phyloP scores from a whole-genome alignment of 2,113 vertebrate genomes.

The Fukomys damarensis region DNA sequence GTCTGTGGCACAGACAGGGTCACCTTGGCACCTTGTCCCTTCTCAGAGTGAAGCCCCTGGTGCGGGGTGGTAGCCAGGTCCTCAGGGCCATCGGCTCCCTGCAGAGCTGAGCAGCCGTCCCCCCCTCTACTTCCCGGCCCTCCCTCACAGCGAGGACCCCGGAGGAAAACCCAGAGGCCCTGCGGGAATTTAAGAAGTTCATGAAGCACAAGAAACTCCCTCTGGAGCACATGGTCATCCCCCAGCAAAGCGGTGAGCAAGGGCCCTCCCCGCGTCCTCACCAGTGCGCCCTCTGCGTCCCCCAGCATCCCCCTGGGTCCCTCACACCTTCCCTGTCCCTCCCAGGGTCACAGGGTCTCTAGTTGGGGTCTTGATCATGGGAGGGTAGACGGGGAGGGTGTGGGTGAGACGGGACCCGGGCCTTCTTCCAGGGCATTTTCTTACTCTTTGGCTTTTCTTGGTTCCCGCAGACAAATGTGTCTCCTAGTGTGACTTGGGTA shows the following conservation, averaged over 20 bases:
- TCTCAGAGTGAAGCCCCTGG: not conserved
- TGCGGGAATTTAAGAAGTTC: constrained; percentile 21
- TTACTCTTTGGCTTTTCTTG: not conserved
- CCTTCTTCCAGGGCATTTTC: not conserved
- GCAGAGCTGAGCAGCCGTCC: not conserved
- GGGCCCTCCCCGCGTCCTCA: no score
- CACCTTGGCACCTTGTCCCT: no score
- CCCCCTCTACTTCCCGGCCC: not conserved
- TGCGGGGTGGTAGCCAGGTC: not conserved
- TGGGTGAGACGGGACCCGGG: not conserved
- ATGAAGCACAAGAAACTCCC: not conserved
- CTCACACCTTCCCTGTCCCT: not conserved
- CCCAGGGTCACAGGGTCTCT: not conserved
- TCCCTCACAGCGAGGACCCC: not conserved
- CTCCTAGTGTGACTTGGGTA: not conserved
- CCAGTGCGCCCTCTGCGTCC: not conserved
- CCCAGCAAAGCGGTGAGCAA: not conserved
- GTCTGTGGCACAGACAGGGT: not conserved
- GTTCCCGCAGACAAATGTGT: not conserved
- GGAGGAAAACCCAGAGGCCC: not conserved
- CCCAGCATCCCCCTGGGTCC: not conserved
- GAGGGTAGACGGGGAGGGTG: not conserved
- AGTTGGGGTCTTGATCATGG: not conserved
- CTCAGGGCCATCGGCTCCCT: not conserved
- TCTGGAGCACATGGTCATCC: not conserved